phyloP scores from a whole-genome alignment of 2,113 vertebrate species.

The Pedionomus torquatus region DNA sequence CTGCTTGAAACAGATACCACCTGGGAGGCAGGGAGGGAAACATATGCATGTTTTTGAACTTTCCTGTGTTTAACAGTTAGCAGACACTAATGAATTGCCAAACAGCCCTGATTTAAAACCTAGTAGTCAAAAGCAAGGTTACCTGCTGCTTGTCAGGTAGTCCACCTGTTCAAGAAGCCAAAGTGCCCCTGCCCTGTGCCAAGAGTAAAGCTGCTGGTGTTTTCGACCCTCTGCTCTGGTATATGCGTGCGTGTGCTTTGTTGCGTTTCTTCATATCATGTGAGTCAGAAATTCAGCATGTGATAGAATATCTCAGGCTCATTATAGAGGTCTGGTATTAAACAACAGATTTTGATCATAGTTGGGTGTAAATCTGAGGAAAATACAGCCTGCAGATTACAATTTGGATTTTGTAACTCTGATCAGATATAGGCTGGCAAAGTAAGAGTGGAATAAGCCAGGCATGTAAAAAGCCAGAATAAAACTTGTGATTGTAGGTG shows the following conservation, averaged over 20 bases:
- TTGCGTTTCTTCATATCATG: background rate
- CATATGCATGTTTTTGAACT: slow-evolving; percentile 78
- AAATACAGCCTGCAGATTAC: background rate
- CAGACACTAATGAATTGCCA: slow-evolving; percentile 79
- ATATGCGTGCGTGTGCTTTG: background rate
- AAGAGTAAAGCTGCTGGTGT: slow-evolving; percentile 69
- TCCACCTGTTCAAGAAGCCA: slow-evolving; percentile 71
- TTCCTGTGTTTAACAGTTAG: slow-evolving; percentile 75
- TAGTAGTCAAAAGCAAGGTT: slow-evolving; percentile 65
- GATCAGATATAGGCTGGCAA: background rate
- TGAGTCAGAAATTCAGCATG: slow-evolving; percentile 14
- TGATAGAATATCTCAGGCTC: background rate
- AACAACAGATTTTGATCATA: background rate
- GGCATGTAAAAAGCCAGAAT: background rate
- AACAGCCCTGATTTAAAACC: slow-evolving; percentile 68
- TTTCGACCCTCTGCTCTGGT: slow-evolving; percentile 37
- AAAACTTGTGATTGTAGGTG: background rate
- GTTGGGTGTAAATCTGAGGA: background rate
- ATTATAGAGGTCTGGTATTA: background rate
- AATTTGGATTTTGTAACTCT: background rate
- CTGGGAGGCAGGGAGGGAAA: slow-evolving; percentile 77
- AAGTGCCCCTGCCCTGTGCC: slow-evolving; percentile 71
- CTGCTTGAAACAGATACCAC: slow-evolving; percentile 75
- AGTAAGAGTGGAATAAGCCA: background rate
- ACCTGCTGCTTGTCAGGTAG: slow-evolving; percentile 74